Evolutionary conservation across 2,888 invertebrate genomes (phyloP).

Genomic region (Trissolcus japonicus): DNA sequence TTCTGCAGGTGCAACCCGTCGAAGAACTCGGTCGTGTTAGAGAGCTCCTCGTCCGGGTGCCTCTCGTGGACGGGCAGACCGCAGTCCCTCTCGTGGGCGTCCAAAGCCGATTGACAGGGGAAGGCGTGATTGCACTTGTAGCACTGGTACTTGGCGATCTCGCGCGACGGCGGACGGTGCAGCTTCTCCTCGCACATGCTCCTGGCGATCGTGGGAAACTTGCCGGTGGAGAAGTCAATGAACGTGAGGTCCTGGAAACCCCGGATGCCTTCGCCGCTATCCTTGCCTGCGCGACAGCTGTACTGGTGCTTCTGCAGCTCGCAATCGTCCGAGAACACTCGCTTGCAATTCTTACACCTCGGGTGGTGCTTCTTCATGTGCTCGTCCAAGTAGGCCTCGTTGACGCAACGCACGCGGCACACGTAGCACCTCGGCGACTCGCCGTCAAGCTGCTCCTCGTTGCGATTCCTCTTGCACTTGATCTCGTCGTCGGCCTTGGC

Average conservation of each 20-base stretch:
- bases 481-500: slow-evolving; percentile 56
- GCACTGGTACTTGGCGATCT: slow-evolving; percentile 82
- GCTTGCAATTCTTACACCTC: slow-evolving; percentile 85
- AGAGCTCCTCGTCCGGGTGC: slow-evolving; percentile 78
- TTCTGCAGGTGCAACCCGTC: slow-evolving; percentile 87
- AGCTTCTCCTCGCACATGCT: slow-evolving; percentile 84
- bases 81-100: slow-evolving; percentile 82
- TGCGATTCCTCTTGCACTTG: slow-evolving; percentile 58
- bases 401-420: slow-evolving; percentile 80
- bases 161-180: slow-evolving; percentile 79
- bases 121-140: slow-evolving; percentile 84
- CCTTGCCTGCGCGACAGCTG: slow-evolving; percentile 81
- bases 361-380: slow-evolving; percentile 84
- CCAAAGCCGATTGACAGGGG: slow-evolving; percentile 82
- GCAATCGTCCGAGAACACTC: slow-evolving; percentile 78
- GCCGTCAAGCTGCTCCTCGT: slow-evolving; percentile 33
- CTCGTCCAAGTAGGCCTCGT: slow-evolving; percentile 79
- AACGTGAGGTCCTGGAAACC: slow-evolving; percentile 85
- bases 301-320: slow-evolving; percentile 81
- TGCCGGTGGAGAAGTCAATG: slow-evolving; percentile 87
- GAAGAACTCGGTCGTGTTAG: slow-evolving; percentile 87
- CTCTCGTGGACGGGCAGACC: slow-evolving; percentile 77
- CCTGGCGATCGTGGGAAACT: slow-evolving; percentile 87
- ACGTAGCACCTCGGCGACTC: slow-evolving; percentile 78
- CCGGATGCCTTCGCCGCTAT: slow-evolving; percentile 75